A percentile compares a stretch with the other conserved stretches of the same genome.
Evolutionary conservation across 2,797 vertebrate species (phyloP).

Genomic region (Tadarida brasiliensis): DNA sequence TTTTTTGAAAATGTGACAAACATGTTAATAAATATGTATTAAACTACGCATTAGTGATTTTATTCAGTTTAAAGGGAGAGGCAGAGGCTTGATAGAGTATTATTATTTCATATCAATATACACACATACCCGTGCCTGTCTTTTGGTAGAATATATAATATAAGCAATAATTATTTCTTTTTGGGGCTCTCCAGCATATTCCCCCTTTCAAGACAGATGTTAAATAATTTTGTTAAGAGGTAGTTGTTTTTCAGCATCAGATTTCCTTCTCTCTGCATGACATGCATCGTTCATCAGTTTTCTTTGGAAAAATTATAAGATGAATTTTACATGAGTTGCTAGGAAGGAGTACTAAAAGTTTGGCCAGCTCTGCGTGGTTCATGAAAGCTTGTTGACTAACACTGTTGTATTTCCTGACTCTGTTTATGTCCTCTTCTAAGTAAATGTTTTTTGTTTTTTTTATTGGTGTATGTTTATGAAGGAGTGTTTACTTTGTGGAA

Average conservation of each 20-base stretch:
- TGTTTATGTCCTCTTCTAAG: neutral
- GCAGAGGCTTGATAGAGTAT: slow-evolving; percentile 18
- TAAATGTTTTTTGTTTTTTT: slow-evolving; percentile 34
- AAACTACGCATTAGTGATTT: slow-evolving; percentile 18
- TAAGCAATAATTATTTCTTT: slow-evolving; percentile 50
- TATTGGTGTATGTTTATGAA: slow-evolving; percentile 54
- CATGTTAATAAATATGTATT: neutral
- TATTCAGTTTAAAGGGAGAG: slow-evolving; percentile 39
- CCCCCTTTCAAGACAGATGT: neutral
- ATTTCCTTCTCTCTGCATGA: slow-evolving; percentile 28
- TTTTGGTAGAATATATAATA: neutral
- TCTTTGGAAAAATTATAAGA: neutral
- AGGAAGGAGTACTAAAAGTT: neutral
- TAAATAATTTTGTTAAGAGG: slow-evolving; percentile 44
- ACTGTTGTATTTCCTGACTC: neutral
- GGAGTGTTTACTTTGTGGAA: slow-evolving; percentile 60
- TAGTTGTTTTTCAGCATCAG: slow-evolving; percentile 45
- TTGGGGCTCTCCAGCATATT: neutral
- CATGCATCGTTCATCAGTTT: slow-evolving; percentile 44
- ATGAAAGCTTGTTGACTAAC: neutral
- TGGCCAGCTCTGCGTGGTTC: neutral
- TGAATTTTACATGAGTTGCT: slow-evolving; percentile 40
- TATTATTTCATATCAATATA: neutral
- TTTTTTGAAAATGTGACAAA: slow-evolving; percentile 39
- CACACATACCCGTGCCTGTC: neutral